Base-by-base conservation (phyloP, 2,797 vertebrate genomes). In the Choloepus didactylus region DNA sequence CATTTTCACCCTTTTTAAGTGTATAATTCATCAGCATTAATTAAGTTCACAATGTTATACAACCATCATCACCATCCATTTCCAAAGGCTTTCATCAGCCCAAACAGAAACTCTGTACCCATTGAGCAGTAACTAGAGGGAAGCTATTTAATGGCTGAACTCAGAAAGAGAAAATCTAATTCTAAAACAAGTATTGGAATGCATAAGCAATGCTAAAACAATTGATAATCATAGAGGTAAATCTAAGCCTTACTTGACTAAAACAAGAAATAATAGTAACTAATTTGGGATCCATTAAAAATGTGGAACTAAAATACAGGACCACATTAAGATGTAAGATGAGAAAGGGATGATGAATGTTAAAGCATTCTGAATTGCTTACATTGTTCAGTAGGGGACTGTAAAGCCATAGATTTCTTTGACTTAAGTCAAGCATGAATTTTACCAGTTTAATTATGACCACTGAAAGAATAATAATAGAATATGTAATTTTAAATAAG, bases 371-470 rank as follows among this genome's bases (percentile, higher is more conserved):
- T 89, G 19, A 86, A 94, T 67, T 85, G 23, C 25, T 69, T 81
- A 0, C 69, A 44, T 69, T 41, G 9, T 86, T 86, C 44, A 62
- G 59, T 49, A 49, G 56, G 87, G 75, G 41, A 75, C 8, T 69
- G 1, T 87, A 87, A 90, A 51, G 16, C 51, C 35, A 19, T 82
- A 87, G 44, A 76, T 41, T 90, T 70, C 11, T 54, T 72, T 95
- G 46, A 41, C 49, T 76, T 81, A 81, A 91, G 15, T 75, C 76
- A 29, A 76, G 35, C 69, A 59, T 86, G 27, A 77, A 88, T 77
- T 88, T 69, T 93, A 67, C 93, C 35, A 59, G 25, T 51, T 75
- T 91, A 90, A 75, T 82, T 91, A 77, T 72, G 44, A 35, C 51
- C 46, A 76, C 54, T 56, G 16, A 76, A 64, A 80, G 49, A 75